A percentile compares a stretch with the other conserved stretches of the same genome.
Evolutionary conservation across 2,888 invertebrate genomes (phyloP).

Genomic region (Theristus sp.): DNA sequence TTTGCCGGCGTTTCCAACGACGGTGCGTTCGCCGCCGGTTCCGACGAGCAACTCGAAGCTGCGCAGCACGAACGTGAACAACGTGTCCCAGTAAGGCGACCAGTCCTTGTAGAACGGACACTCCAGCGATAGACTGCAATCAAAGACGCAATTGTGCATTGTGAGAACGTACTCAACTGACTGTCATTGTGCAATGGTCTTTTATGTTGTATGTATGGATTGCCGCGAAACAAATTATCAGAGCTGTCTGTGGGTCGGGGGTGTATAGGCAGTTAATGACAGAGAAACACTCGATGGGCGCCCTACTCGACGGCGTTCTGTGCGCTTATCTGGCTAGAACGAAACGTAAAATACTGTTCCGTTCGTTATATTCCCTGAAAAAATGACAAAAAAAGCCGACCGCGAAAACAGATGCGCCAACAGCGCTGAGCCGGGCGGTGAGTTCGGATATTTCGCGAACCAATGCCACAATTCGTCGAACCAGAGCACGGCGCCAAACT

Average conservation of each 20-base stretch:
- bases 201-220: too few species aligned
- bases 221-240: too few species aligned
- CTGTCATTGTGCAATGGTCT: too few species aligned
- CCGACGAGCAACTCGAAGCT: slow-evolving; percentile 58
- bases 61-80: slow-evolving; percentile 43
- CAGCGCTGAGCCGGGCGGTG: slow-evolving; percentile 31
- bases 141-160: background rate
- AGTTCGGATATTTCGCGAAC: slow-evolving; percentile 31
- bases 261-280: too few species aligned
- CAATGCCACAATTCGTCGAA: slow-evolving; percentile 33
- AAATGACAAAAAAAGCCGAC: slow-evolving; percentile 41
- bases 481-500: slow-evolving; percentile 31
- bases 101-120: slow-evolving; percentile 50
- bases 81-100: slow-evolving; percentile 56
- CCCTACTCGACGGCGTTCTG: too few species aligned
- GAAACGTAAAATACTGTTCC: too few species aligned
- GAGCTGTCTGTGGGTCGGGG: too few species aligned
- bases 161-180: too few species aligned
- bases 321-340: too few species aligned
- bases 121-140: slow-evolving; percentile 14
- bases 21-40: slow-evolving; percentile 23
- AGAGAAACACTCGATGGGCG: too few species aligned
- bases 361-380: too few species aligned
- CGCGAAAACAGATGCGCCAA: slow-evolving; percentile 50
- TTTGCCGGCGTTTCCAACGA: slow-evolving; percentile 7